phyloP scores from a whole-genome alignment of 2,888 invertebrate genomes.

The Habroteleia sp. region DNA sequence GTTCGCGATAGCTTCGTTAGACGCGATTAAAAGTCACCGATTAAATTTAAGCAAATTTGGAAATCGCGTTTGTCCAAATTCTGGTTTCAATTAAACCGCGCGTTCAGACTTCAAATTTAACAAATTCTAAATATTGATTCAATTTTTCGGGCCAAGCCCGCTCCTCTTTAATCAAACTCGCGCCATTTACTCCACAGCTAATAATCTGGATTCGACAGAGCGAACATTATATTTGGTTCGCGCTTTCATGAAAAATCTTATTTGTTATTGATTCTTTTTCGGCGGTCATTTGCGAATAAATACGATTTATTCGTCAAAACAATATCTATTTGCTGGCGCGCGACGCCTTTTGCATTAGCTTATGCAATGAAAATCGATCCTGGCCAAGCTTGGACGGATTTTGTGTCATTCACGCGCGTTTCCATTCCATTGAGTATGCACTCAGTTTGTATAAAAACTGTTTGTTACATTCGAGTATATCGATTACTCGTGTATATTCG shows the following conservation, averaged over 20 bases:
- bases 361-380: slow-evolving; percentile 59
- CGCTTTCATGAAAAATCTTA: slow-evolving; percentile 31
- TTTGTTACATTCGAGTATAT: slow-evolving; percentile 62
- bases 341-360: slow-evolving; percentile 47
- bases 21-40: too few species aligned
- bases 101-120: too few species aligned
- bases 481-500: slow-evolving; percentile 52
- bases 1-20: too few species aligned
- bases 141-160: too few species aligned
- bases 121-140: too few species aligned
- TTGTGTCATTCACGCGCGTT: slow-evolving; percentile 61
- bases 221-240: too few species aligned
- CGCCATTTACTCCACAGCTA: too few species aligned
- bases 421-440: slow-evolving; percentile 63
- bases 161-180: too few species aligned
- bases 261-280: slow-evolving; percentile 37
- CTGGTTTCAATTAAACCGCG: too few species aligned
- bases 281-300: slow-evolving; percentile 30
- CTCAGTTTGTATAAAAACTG: slow-evolving; percentile 59
- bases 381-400: slow-evolving; percentile 54
- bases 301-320: slow-evolving; percentile 55
- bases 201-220: too few species aligned
- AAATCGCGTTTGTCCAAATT: too few species aligned
- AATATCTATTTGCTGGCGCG: slow-evolving; percentile 34
- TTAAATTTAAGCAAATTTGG: too few species aligned